Percentiles rank a stretch among this genome's conserved stretches.
Conservation (phyloP, 2,113 vertebrate genomes). For the Petroica traversi region DNA sequence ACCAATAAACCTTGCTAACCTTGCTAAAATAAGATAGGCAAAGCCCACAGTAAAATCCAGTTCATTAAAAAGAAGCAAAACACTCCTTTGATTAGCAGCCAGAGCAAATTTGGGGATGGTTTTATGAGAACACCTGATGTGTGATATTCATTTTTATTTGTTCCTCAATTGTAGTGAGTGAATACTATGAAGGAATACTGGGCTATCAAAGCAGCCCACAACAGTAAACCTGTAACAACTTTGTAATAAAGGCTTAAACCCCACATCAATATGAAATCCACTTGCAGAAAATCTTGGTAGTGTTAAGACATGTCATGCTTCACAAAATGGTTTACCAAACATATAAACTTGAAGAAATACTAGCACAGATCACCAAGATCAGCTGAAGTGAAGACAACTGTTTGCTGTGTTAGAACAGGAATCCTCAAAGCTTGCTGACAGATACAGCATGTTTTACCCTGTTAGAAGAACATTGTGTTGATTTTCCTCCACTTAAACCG, state of each 20-base stretch:
- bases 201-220: not conserved
- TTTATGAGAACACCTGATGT: not conserved
- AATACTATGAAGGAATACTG: not conserved
- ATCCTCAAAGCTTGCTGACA: not conserved
- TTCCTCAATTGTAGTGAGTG: not conserved
- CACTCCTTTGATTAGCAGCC: not conserved
- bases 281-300: not conserved
- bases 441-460: not conserved
- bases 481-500: not conserved
- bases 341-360: not conserved
- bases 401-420: not conserved
- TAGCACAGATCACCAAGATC: not conserved
- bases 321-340: not conserved
- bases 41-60: not conserved
- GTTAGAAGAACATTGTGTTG: not conserved
- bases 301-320: not conserved
- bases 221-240: not conserved
- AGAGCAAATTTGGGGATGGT: not conserved
- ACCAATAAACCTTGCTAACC: not conserved
- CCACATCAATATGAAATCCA: not conserved
- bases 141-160: not conserved
- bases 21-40: not conserved
- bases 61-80: not conserved
- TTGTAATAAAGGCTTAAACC: not conserved
- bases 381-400: not conserved